Evolutionary conservation across 2,113 vertebrate genomes (phyloP).

Genomic region (Scartelaos histophorus): DNA sequence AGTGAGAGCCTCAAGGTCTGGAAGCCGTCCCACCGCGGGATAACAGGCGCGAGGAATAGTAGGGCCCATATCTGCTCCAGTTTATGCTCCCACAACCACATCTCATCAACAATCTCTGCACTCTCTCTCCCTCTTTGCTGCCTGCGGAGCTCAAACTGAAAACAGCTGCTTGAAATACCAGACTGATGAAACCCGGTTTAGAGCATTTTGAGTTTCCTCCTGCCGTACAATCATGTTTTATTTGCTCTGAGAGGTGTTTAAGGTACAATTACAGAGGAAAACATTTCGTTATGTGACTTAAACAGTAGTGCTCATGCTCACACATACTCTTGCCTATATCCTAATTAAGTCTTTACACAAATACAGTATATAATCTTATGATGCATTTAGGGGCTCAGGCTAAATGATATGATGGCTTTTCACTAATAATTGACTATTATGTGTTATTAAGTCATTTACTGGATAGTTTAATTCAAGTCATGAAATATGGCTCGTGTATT

Average conservation of each 20-base stretch:
- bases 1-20: constrained; percentile 74
- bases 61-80: constrained; percentile 71
- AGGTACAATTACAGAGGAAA: constrained; percentile 73
- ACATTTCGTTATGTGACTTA: constrained; percentile 72
- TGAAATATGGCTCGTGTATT: not conserved
- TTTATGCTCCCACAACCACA: constrained; percentile 74
- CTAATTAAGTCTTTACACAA: constrained; percentile 13
- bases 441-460: not conserved
- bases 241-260: constrained; percentile 76
- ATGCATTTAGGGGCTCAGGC: not conserved
- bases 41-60: constrained; percentile 68
- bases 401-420: not conserved
- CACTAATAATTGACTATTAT: not conserved
- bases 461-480: not conserved
- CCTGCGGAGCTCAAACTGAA: constrained; percentile 79
- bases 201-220: constrained; percentile 61
- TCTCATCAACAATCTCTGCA: constrained; percentile 74
- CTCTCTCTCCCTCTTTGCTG: constrained; percentile 61
- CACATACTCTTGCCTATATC: constrained; percentile 17
- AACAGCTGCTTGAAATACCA: constrained; percentile 85
- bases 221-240: constrained; percentile 80
- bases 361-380: not conserved
- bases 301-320: constrained; percentile 54
- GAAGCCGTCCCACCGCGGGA: constrained; percentile 72
- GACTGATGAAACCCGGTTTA: constrained; percentile 82